Evolutionary conservation across 1,140 invertebrate genomes (phyloP).

Genomic region (Drosophila teissieri): DNA sequence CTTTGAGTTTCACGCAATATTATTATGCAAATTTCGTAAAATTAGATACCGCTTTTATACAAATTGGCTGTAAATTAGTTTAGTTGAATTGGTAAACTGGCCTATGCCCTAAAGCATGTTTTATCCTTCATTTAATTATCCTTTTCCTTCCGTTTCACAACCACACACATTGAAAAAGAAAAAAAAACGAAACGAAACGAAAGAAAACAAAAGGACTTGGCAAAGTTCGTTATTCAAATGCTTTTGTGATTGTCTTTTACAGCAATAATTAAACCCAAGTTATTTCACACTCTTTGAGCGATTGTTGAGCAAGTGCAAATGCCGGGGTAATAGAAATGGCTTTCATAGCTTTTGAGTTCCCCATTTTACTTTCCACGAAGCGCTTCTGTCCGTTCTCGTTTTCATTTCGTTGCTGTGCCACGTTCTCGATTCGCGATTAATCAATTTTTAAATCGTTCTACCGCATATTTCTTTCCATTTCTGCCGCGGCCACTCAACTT

Average conservation of each 20-base stretch:
- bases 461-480: constrained; percentile 78
- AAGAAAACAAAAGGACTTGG: constrained; percentile 20
- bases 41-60: constrained; percentile 38
- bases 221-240: constrained; percentile 47
- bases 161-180: constrained; percentile 7
- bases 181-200: too few relatives aligned
- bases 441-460: constrained; percentile 58
- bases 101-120: constrained; percentile 57
- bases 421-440: constrained; percentile 19
- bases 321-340: constrained; percentile 27
- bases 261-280: constrained; percentile 56
- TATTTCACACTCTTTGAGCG: constrained; percentile 48
- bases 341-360: constrained; percentile 31
- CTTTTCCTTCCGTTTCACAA: constrained; percentile 40
- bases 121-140: constrained; percentile 44
- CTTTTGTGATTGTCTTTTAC: constrained; percentile 68
- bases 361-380: constrained; percentile 44
- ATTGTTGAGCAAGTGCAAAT: constrained; percentile 70
- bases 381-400: constrained; percentile 61
- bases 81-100: constrained; percentile 67
- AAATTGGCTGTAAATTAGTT: constrained; percentile 76
- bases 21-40: constrained; percentile 47
- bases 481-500: constrained; percentile 60
- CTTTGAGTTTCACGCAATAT: constrained; percentile 48
- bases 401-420: constrained; percentile 69